phyloP scores from a whole-genome alignment of 2,113 vertebrate species.

The Argyrosomus japonicus region DNA sequence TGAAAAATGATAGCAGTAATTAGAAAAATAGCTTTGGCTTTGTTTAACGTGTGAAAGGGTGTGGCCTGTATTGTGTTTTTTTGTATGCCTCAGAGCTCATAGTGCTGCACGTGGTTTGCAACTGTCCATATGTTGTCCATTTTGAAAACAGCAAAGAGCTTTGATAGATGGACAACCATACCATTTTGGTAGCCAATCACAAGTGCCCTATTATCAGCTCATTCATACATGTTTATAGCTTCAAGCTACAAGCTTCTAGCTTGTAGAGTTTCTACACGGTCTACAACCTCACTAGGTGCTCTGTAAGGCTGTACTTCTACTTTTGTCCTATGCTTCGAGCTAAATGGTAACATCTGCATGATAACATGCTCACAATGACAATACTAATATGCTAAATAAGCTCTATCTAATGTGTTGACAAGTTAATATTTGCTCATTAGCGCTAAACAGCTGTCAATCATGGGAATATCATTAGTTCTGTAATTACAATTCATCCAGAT shows the following conservation, averaged over 20 bases:
- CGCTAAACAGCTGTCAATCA: too few species aligned
- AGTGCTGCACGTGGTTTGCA: slow-evolving; percentile 24
- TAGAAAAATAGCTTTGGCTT: slow-evolving; percentile 49
- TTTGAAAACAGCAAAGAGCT: background rate
- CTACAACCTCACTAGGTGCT: background rate
- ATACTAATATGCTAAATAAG: background rate
- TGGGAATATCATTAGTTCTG: too few species aligned
- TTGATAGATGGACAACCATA: background rate
- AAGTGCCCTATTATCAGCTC: background rate
- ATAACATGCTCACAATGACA: background rate
- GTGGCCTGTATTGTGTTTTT: slow-evolving; percentile 43
- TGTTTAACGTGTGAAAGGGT: slow-evolving; percentile 41
- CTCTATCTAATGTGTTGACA: background rate
- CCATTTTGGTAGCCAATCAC: background rate
- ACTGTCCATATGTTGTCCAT: slow-evolving; percentile 22
- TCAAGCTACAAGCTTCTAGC: too few species aligned
- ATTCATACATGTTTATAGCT: background rate
- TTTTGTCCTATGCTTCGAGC: background rate
- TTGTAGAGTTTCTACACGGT: background rate
- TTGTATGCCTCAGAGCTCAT: slow-evolving; percentile 5
- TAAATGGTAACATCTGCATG: background rate
- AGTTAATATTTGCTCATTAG: background rate
- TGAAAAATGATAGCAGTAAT: slow-evolving; percentile 63
- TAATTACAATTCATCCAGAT: too few species aligned
- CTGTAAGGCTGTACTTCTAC: background rate